Base-by-base conservation (phyloP, 2,113 vertebrate species). In the Motacilla tschutschensis region DNA sequence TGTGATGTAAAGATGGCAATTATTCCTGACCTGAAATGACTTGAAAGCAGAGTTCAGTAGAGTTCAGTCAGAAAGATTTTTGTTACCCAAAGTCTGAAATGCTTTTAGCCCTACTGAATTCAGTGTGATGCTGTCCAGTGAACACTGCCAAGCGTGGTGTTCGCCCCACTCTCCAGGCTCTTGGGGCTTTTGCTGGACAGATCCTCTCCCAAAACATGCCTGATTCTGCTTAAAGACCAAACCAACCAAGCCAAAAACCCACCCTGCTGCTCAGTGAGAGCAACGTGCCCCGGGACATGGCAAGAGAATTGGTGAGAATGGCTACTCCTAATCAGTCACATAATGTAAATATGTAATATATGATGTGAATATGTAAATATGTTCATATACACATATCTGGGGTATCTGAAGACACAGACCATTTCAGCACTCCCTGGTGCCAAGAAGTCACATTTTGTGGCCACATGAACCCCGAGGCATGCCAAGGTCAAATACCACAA, bases 261-360 rank as follows among this genome's bases (percentile, higher is more conserved):
- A 57, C 10, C 11, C 33, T 53, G 21, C 24, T 65, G 63, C 38
- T 38, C 21, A 31, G 47, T 10, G 12, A 19, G 10, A 65, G 33
- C 59, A 57, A 28, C 0, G 0, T 20, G 18, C 14, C n/a, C 60
- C 33, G 51, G 58, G 66, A 18, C 2, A 1, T 0, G 0, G 19
- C 28, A 13, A 31, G 35, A 19, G 19, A 31, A 35, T 33, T 59
- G 36, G 22, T 46, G 35, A 77, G 53, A 64, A 14, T 25, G 57
- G 40, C 62, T 67, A 28, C 47, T 53, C 58, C 51, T 22, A 5
- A 17, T 50, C 22, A 79, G 22, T 16, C 70, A 70, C 9, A 53
- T n/a, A 20, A 31, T 53, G 29, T 53, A 31, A 31, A 53, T 19
- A 31, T 51, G 18, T 19, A 53, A n/a, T 53, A 31, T 5, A 51